phyloP scores from a whole-genome alignment of 2,113 vertebrate species.

The Pimephales promelas region DNA sequence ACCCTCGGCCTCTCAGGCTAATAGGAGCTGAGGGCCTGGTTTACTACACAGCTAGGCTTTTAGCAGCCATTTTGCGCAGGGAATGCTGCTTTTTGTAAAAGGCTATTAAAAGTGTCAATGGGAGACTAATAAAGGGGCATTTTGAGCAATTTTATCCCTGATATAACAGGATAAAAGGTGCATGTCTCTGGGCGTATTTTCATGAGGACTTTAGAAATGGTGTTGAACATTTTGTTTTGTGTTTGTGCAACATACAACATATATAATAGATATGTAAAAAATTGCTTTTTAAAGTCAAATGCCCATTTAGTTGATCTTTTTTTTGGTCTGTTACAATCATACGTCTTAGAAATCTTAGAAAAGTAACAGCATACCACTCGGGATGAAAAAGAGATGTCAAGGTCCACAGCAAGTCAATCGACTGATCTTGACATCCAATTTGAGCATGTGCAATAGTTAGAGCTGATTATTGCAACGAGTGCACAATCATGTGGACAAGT shows the following conservation, averaged over 20 bases:
- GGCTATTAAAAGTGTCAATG: constrained; percentile 71
- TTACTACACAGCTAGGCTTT: constrained; percentile 65
- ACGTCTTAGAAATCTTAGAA: neutral
- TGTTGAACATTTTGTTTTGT: neutral
- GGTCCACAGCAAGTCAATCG: neutral
- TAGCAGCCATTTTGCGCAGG: constrained; percentile 71
- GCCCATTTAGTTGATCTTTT: neutral
- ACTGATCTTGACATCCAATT: constrained; percentile 27
- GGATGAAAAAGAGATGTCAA: neutral
- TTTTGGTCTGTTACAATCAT: neutral
- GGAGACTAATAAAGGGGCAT: constrained; percentile 73
- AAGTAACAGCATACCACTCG: neutral
- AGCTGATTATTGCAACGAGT: constrained; percentile 31
- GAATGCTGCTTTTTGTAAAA: constrained; percentile 62
- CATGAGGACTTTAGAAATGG: neutral
- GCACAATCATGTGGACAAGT: constrained; percentile 28
- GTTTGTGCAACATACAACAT: neutral
- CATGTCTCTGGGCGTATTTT: constrained; percentile 25
- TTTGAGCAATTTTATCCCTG: constrained; percentile 63
- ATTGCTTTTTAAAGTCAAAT: neutral
- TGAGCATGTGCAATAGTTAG: constrained; percentile 10
- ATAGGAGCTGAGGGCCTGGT: constrained; percentile 66
- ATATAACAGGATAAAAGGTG: constrained; percentile 2
- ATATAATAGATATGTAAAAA: neutral
- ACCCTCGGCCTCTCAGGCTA: constrained; percentile 63